Base-by-base conservation (phyloP, 2,797 vertebrate genomes). In the Semaprochilodus insignis region DNA sequence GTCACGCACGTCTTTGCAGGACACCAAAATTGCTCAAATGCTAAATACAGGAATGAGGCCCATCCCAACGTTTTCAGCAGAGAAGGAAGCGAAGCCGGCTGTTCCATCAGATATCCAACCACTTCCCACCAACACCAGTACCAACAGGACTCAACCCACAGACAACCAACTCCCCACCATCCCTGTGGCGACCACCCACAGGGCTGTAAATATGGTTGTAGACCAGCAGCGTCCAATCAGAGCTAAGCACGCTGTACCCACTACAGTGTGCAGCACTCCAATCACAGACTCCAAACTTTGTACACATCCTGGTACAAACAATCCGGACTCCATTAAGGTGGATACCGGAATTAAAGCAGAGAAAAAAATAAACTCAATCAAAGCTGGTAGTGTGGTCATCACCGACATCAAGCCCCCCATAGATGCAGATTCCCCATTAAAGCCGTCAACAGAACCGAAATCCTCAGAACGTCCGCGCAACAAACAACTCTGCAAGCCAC, bases 341-440 rank as follows among this genome's bases (percentile, higher is more conserved):
- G 67, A 75, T 11, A 55, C 6, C 48, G 57, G 21, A 31, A 48
- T 2, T 3, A 74, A 75, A 80, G 65, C 21, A 65, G 84, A 44
- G 67, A 23, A 51, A 70, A 44, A 55, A 65, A 40, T 23, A 65
- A 51, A 63, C 19, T 34, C 55, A 84, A n/a, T 3, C 27, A 36
- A 57, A 36, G 3, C 27, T 74, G 52, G 11, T 31, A 21, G 27
- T n/a, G 19, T 34, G 71, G 25, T n/a, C 10, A 55, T 40, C 7
- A 85, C 48, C 81, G 70, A 83, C n/a, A 55, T 80, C 34, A 89
- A 87, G 85, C 4, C 34, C 16, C 48, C 78, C 23, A 25, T 25
- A 66, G 13, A 51, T 27, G 25, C 34, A 67, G 13, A 52, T 11
- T 54, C 51, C 51, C 4, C 23, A 21, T 40, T 69, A 79, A 62